phyloP scores from a whole-genome alignment of 2,113 vertebrate genomes.

The Megaceryle torquata region DNA sequence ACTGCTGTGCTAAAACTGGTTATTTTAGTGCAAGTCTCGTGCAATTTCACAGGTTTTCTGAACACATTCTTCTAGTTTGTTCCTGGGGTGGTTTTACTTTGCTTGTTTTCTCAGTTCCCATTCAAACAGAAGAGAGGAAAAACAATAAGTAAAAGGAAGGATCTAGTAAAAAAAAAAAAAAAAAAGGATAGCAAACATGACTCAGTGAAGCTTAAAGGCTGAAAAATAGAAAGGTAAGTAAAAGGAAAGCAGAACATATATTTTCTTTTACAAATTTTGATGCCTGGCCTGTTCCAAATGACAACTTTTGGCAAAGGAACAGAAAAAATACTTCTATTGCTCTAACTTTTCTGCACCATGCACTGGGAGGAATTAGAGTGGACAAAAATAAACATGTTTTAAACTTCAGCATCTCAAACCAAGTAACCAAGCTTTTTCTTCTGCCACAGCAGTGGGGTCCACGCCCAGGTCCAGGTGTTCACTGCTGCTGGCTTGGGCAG shows the following conservation, averaged over 20 bases:
- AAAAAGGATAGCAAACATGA: neutral
- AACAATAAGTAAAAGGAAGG: neutral
- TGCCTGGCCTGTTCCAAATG: neutral
- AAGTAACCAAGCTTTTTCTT: neutral
- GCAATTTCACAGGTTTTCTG: neutral
- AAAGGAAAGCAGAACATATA: neutral
- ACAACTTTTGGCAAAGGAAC: neutral
- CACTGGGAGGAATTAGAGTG: neutral
- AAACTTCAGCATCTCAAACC: neutral
- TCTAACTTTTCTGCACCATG: neutral
- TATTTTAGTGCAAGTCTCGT: neutral
- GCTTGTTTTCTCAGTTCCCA: neutral
- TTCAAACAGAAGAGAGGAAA: neutral
- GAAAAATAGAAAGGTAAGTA: neutral
- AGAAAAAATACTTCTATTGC: neutral
- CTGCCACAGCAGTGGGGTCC: neutral
- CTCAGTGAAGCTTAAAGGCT: neutral
- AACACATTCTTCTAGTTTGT: neutral
- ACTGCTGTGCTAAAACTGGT: neutral
- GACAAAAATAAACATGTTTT: neutral
- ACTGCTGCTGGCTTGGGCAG: neutral
- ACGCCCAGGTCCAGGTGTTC: accelerated
- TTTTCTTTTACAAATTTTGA: neutral
- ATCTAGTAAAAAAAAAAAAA: neutral
- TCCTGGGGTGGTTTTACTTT: neutral